Percentiles rank a stretch among this genome's conserved stretches.
Evolutionary conservation across 2,797 vertebrate genomes (phyloP).

Genomic region (Parauchenoglanis ngamensis): DNA sequence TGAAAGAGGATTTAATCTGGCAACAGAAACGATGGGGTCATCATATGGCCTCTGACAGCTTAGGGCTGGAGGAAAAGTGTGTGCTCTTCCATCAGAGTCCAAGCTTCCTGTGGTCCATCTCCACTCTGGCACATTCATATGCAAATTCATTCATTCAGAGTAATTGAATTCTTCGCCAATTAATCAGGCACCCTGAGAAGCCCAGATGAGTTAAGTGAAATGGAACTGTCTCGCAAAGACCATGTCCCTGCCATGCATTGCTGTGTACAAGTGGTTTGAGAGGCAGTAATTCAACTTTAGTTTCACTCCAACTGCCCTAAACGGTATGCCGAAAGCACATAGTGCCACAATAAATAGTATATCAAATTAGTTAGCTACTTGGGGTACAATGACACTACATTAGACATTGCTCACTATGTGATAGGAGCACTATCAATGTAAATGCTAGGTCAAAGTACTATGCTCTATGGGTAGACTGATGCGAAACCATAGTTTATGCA

Average conservation of each 20-base stretch:
- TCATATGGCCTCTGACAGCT: conserved; percentile 19
- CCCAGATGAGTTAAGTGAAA: conserved; percentile 59
- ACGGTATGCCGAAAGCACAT: neutral
- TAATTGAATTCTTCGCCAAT: conserved; percentile 68
- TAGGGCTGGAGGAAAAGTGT: conserved; percentile 10
- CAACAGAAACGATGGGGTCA: neutral
- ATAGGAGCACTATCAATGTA: neutral
- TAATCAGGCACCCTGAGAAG: conserved; percentile 68
- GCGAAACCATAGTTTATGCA: neutral
- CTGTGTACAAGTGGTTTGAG: conserved; percentile 45
- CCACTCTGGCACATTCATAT: conserved; percentile 58
- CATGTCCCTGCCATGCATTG: neutral
- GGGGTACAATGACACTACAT: neutral
- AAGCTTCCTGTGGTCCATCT: conserved; percentile 39
- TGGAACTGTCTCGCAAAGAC: conserved; percentile 10
- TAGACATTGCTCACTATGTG: neutral
- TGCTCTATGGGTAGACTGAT: neutral
- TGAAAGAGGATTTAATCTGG: neutral
- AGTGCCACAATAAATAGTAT: neutral
- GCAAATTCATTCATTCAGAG: conserved; percentile 58
- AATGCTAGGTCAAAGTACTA: neutral
- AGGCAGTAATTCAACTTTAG: neutral
- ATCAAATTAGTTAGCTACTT: neutral
- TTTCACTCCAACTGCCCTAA: neutral
- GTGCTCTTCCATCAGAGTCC: neutral